phyloP scores from a whole-genome alignment of 2,797 vertebrate species.

The Craterocephalus amniculus region DNA sequence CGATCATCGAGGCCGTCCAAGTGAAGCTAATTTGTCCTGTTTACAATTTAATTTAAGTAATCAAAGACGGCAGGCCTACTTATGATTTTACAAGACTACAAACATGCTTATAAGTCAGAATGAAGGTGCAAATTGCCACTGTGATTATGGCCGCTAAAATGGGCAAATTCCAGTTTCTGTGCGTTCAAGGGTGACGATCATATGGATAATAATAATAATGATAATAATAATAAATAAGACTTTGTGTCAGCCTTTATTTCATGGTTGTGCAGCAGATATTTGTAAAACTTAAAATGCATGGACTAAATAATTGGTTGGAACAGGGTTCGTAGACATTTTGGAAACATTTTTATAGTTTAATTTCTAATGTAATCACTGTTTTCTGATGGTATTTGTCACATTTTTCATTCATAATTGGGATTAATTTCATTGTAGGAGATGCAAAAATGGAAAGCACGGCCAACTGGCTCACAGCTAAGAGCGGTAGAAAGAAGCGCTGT shows the following conservation, averaged over 20 bases:
- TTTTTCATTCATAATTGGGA: slow-evolving; percentile 20
- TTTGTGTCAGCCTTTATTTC: background rate
- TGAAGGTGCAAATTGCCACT: slow-evolving; percentile 36
- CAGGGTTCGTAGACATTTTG: background rate
- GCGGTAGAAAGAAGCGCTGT: slow-evolving; percentile 97
- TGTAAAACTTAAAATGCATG: background rate
- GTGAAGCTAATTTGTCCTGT: slow-evolving; percentile 25
- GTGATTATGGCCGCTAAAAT: slow-evolving; percentile 11
- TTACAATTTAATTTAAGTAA: slow-evolving; percentile 24
- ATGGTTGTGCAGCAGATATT: background rate
- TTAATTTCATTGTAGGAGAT: slow-evolving; percentile 83
- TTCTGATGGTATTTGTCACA: slow-evolving; percentile 29
- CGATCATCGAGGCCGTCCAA: background rate
- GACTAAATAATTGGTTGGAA: background rate
- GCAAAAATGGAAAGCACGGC: slow-evolving; percentile 90
- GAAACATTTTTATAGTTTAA: background rate
- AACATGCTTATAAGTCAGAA: slow-evolving; percentile 48
- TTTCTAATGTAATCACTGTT: background rate
- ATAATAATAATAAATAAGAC: too few species aligned
- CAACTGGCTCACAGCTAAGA: slow-evolving; percentile 97
- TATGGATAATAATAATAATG: too few species aligned
- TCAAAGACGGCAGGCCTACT: slow-evolving; percentile 26
- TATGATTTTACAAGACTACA: slow-evolving; percentile 38
- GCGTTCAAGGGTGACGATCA: slow-evolving; percentile 33
- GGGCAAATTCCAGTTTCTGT: slow-evolving; percentile 27